Percentiles rank a stretch among this genome's conserved stretches.
These are phyloP conservation scores for Boloria euphrosyne DNA, from an alignment of 2,888 invertebrate species.

Conservation along the genomic window DNA sequence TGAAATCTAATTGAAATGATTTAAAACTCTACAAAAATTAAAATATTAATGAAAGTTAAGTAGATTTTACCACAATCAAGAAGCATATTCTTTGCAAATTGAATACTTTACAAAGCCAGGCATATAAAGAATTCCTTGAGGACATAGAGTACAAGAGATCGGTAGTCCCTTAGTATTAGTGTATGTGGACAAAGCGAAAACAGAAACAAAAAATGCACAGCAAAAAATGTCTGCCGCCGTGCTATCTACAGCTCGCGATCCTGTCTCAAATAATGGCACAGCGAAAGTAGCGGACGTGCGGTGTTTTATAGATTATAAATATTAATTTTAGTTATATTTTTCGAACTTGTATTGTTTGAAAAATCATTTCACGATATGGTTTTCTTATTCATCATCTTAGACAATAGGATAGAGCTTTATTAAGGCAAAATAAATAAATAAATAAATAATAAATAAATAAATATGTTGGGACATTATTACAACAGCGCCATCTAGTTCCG, in stretches of 20 bases:
- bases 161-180: constrained; percentile 62
- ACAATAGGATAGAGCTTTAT: no score
- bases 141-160: constrained; percentile 43
- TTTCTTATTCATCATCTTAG: no score
- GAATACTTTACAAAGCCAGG: constrained; percentile 29
- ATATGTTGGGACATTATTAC: no score
- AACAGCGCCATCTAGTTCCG: no score
- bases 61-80: constrained; percentile 9
- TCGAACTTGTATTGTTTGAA: not conserved
- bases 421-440: no score
- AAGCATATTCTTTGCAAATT: constrained; percentile 33
- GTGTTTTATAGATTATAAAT: not conserved
- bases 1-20: no score
- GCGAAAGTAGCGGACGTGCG: constrained; percentile 49
- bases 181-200: constrained; percentile 64
- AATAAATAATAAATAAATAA: no score
- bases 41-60: not conserved
- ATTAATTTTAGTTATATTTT: not conserved
- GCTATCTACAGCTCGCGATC: constrained; percentile 76
- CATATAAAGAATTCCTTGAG: constrained; percentile 34
- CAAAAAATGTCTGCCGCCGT: constrained; percentile 73
- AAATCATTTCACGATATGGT: no score
- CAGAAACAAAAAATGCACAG: constrained; percentile 58
- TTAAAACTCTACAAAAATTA: not conserved
- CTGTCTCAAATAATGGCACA: constrained; percentile 67